Evolutionary conservation across 2,113 vertebrate genomes (phyloP).

Genomic region (Dolichotis patagonum): DNA sequence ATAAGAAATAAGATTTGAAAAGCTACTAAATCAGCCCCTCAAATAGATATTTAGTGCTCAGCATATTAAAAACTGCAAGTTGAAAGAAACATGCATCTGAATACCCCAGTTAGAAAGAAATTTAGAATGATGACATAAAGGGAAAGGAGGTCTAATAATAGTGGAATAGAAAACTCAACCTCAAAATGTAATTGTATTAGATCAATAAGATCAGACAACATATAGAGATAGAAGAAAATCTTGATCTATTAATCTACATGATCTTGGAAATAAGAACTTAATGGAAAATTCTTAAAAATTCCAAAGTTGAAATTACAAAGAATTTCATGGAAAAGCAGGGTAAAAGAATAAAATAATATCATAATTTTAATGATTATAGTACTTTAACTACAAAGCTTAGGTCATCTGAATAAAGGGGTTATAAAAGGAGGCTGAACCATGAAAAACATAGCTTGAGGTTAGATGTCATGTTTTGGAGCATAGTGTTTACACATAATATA

Average conservation of each 20-base stretch:
- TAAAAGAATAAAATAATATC: not conserved
- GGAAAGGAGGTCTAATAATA: not conserved
- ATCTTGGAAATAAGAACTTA: not conserved
- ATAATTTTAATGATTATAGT: not conserved
- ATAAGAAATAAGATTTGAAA: constrained; percentile 17
- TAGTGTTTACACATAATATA: not conserved
- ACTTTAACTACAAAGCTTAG: not conserved
- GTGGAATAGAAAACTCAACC: not conserved
- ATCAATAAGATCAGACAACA: not conserved
- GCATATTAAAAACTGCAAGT: not conserved
- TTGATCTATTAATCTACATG: not conserved
- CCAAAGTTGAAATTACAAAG: not conserved
- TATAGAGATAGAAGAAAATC: not conserved
- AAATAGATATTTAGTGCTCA: not conserved
- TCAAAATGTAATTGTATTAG: not conserved
- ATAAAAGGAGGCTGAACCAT: not conserved
- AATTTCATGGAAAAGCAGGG: not conserved
- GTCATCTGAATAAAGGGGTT: not conserved
- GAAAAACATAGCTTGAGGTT: not conserved
- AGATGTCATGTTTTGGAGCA: not conserved
- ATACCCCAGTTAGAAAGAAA: not conserved
- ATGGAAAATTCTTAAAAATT: not conserved
- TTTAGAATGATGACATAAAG: not conserved
- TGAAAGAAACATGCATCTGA: not conserved
- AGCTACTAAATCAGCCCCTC: not conserved